Evolutionary conservation across 2,888 invertebrate species (phyloP), one percentile per base, ranked within the genome.

Genomic region (Tipula helvola): DNA sequence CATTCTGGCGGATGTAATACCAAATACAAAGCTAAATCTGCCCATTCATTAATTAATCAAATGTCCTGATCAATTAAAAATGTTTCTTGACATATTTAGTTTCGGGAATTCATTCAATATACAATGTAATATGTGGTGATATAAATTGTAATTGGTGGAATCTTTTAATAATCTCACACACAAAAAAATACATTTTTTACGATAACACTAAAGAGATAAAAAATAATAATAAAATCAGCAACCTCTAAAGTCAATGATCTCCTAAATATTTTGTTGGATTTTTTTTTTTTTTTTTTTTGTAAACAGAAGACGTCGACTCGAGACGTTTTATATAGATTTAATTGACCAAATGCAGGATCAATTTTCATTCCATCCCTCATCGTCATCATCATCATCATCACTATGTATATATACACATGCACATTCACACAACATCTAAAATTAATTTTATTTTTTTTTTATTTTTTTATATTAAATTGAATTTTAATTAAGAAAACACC

Each of bases 401-500:
- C 71, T 2, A 28, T 2, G 2, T 28, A 28, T 2, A 28, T 28
- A 28, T 2, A 28, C 28, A 28, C 28, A 28, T 1, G 28, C 28
- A 28, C 28, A 28, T 28, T 28, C 28, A 71, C 18, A 28, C 71
- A 71, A 28, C 71, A 71, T 71, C 71, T 28, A 71, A 71, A 71
- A 71, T 71, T 71, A 71, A 71, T 10, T n/a, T 57, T 57, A 8
- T 28, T 71, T 52, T 52, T 52, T 52, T 71, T 71, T 28, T 71
- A n/a, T 1, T 28, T 28, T 28, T 28, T 28, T 28, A 28, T 52
- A 52, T 28, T 71, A 71, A 71, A 71, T 71, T 71, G 71, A 71
- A 71, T 71, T 71, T 71, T 71, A 71, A 71, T 71, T 71, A 71
- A 71, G 71, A 71, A 71, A 71, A 71, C 71, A 71, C 71, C 71